Evolutionary conservation across 2,888 invertebrate species (phyloP).

Genomic region (Anthophora plumipes): DNA sequence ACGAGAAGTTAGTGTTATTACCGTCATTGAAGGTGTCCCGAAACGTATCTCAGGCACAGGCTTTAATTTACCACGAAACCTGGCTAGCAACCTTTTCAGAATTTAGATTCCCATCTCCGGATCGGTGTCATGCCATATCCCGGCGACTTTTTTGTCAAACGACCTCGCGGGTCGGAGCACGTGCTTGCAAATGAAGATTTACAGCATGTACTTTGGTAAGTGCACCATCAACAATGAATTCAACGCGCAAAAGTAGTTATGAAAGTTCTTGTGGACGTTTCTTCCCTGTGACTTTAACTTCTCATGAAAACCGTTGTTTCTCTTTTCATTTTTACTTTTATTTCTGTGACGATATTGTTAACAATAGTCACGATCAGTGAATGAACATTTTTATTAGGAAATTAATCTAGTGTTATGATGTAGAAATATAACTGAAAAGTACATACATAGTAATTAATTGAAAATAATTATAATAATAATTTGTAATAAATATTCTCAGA

Average conservation of each 20-base stretch:
- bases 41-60: constrained; percentile 70
- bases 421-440: too few species aligned
- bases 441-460: too few species aligned
- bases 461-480: too few species aligned
- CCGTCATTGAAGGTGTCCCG: constrained; percentile 74
- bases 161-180: not conserved
- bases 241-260: not conserved
- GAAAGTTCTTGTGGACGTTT: not conserved
- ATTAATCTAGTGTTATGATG: too few species aligned
- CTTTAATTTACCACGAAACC: constrained; percentile 73
- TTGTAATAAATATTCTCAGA: too few species aligned
- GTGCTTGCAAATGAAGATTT: constrained; percentile 17
- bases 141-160: constrained; percentile 11
- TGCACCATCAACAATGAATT: not conserved
- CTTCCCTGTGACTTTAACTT: too few species aligned
- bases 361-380: too few species aligned
- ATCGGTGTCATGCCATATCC: constrained; percentile 20
- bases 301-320: too few species aligned
- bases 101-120: constrained; percentile 61
- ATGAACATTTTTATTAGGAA: too few species aligned
- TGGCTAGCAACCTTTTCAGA: constrained; percentile 59
- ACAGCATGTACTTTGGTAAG: not conserved
- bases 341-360: too few species aligned
- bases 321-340: too few species aligned
- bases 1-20: constrained; percentile 82